Evolutionary conservation across 2,888 invertebrate species (phyloP), one percentile per base, ranked within the genome.

Genomic region (Dastarcus helophoroides): DNA sequence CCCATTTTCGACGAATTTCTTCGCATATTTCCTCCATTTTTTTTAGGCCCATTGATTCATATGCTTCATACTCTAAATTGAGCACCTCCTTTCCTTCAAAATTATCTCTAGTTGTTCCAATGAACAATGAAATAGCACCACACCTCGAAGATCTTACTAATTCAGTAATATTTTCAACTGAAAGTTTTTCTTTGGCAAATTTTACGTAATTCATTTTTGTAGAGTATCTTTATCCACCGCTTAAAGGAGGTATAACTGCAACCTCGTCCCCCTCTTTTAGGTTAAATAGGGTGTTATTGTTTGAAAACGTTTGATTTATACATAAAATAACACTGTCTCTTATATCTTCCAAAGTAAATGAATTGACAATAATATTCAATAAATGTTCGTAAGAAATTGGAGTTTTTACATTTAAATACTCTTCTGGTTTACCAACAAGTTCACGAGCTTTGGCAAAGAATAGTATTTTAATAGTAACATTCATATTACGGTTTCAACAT

Each of bases 371-470:
- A 22, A 63, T 56, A 5, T 72, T 59, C n/a, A 78, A 51, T 3
- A 90, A 65, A 26, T 73, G 63, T 3, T 57, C 42, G 39, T 74
- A 76, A 11, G 65, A 62, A 23, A 74, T 62, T 37, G 63, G 63
- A 6, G 58, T 51, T 4, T 71, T 65, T 4, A 80, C 47, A 10
- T 53, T 48, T 22, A 82, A 52, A 8, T 53, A 58, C 4, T 69
- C 63, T 50, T 76, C 71, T 26, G 64, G 63, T 19, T 67, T 63
- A 24, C 84, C 83, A 12, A 76, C 71, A 31, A 91, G 61, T 59
- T 94, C 93, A 52, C 83, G 78, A 21, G 90, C 79, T 67, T 81
- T 82, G 1, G 90, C 93, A 63, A 94, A 94, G 64, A 94, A 90
- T 47, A 90, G 61, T 35, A 93, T 50, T 56, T 74, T 78, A 25